Conservation (phyloP, 2,797 vertebrate species). For the Pogoniulus pusillus region DNA sequence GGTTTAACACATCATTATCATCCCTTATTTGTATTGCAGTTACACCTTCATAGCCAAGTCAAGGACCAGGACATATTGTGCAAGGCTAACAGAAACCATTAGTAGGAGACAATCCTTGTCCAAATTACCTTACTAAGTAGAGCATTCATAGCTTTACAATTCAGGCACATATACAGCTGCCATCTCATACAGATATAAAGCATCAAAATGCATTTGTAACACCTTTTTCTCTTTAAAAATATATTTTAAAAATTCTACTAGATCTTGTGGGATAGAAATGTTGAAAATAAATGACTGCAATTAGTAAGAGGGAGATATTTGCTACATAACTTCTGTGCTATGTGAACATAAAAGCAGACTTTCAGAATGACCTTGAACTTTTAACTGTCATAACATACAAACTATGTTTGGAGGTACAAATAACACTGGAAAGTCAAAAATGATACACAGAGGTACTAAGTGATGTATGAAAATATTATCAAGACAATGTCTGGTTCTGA, state of each 20-base stretch:
- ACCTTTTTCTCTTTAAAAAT: neutral
- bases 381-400: neutral
- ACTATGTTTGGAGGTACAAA: neutral
- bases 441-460: slow-evolving; percentile 17
- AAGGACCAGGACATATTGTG: neutral
- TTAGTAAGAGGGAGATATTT: neutral
- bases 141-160: neutral
- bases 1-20: neutral
- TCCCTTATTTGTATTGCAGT: slow-evolving; percentile 1
- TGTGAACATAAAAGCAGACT: neutral
- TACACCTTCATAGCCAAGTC: neutral
- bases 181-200: neutral
- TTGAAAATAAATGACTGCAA: neutral
- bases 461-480: slow-evolving; percentile 22
- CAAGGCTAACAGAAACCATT: neutral
- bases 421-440: neutral
- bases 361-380: neutral
- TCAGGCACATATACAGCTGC: neutral
- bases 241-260: neutral
- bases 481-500: neutral
- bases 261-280: neutral
- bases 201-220: neutral
- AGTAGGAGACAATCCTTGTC: neutral
- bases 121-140: slow-evolving; percentile 10
- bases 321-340: neutral